Base-by-base conservation (phyloP, 1,140 invertebrate genomes). In the Onthophagus taurus region DNA sequence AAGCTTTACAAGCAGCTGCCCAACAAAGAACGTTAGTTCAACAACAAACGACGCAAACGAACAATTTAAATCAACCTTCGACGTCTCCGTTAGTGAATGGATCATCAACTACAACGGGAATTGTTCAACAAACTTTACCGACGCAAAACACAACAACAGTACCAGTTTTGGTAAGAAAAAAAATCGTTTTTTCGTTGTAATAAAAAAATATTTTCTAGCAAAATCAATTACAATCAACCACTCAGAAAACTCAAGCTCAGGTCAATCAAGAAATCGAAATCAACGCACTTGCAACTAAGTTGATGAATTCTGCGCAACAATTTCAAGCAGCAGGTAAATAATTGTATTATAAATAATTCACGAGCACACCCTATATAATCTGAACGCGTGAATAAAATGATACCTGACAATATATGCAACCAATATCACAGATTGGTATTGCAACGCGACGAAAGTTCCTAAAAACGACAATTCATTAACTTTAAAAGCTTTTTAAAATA, bases 301-400 rank as follows among this genome's bases (percentile, higher is more conserved):
- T 85, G 8, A 83, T 83, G 80, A 83, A 85, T 61, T 83, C 80
- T 21, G 80, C 80, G 24, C 80, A 84, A 61, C 80, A 85, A 56
- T 84, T 81, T 58, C 77, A 80, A 58, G 79, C 81, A 64, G 71
- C 70, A 52, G 72, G 72, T 72, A 64, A 49, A 51, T 54, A n/a
- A n/a, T n/a, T n/a, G n/a, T n/a, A n/a, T n/a, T n/a, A n/a, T n/a
- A n/a, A n/a, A n/a, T n/a, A n/a, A n/a, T n/a, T n/a, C n/a, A n/a
- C n/a, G n/a, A n/a, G n/a, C n/a, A n/a, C n/a, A n/a, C n/a, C n/a
- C n/a, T n/a, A n/a, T n/a, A n/a, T n/a, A n/a, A n/a, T n/a, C n/a
- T n/a, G n/a, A n/a, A n/a, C n/a, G n/a, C n/a, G n/a, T n/a, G n/a
- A n/a, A n/a, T n/a, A n/a, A n/a, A n/a, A n/a, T n/a, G n/a, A n/a